Conservation (phyloP, 2,797 vertebrate genomes). For the Potorous gilbertii region DNA sequence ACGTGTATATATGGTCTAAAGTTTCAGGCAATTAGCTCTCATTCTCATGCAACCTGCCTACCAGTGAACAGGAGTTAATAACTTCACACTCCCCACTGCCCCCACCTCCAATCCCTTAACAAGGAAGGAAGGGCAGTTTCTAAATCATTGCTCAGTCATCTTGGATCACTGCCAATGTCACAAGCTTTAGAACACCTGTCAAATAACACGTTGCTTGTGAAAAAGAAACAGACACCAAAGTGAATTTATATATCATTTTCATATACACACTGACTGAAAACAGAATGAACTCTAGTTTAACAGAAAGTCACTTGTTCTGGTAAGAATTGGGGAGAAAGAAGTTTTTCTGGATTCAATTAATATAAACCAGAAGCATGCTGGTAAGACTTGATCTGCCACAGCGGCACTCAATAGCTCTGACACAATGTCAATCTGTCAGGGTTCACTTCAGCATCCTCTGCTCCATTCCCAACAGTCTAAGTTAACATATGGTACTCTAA, state of each 20-base stretch:
- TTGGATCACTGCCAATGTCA: conserved; percentile 81
- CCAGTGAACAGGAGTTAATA: conserved; percentile 78
- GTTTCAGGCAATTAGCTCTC: conserved; percentile 79
- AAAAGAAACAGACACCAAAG: conserved; percentile 72
- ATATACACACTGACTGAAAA: conserved; percentile 58
- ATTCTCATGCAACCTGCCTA: conserved; percentile 67
- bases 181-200: conserved; percentile 83
- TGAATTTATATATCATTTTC: conserved; percentile 65
- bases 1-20: conserved; percentile 54
- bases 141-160: conserved; percentile 83
- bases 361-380: conserved; percentile 31
- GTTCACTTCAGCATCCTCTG: conserved; percentile 55
- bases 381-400: conserved; percentile 46
- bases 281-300: conserved; percentile 58
- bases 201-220: conserved; percentile 77
- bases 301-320: conserved; percentile 61
- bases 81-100: conserved; percentile 80
- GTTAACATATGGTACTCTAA: conserved; percentile 54
- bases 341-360: conserved; percentile 59
- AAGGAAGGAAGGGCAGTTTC: conserved; percentile 80
- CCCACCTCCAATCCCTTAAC: conserved; percentile 74
- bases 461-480: conserved; percentile 53
- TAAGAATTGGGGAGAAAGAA: conserved; percentile 38
- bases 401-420: conserved; percentile 1
- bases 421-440: conserved; percentile 15